These are phyloP conservation scores for Phortica okadai DNA, from an alignment of 2,888 invertebrate genomes.

Conservation along the genomic window DNA sequence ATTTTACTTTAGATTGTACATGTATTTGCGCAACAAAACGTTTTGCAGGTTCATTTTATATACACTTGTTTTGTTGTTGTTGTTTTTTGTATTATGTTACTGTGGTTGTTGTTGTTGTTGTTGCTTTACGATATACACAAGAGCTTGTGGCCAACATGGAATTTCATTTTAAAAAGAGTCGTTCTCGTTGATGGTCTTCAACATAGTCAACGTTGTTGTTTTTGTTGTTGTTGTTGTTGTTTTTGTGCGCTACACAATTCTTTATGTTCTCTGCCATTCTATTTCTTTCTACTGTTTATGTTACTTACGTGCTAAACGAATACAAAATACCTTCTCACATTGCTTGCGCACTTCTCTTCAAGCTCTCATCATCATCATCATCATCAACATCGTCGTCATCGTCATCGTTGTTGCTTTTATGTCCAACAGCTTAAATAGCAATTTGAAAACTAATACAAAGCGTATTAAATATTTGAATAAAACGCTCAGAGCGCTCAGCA, in stretches of 20 bases:
- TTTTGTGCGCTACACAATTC: background rate
- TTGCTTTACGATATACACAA: background rate
- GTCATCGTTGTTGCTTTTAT: background rate
- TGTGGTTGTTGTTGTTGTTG: background rate
- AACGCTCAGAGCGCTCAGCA: background rate
- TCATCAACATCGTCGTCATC: too few relatives aligned
- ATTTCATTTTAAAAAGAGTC: slow-evolving; percentile 19
- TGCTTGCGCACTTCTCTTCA: background rate
- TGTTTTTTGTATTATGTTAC: background rate
- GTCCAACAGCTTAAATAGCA: slow-evolving; percentile 20
- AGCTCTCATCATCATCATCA: too few relatives aligned
- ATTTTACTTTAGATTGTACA: background rate
- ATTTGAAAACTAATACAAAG: slow-evolving; percentile 23
- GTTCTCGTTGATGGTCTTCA: background rate
- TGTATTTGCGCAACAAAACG: slow-evolving; percentile 8
- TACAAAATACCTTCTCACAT: background rate
- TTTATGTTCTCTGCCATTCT: background rate
- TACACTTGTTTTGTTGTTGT: background rate
- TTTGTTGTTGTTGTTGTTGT: slow-evolving; percentile 44
- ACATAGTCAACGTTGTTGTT: slow-evolving; percentile 27
- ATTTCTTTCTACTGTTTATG: background rate
- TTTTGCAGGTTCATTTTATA: background rate
- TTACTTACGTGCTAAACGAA: background rate
- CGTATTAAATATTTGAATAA: slow-evolving; percentile 25
- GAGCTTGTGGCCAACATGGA: slow-evolving; percentile 21